A percentile compares a stretch with the other conserved stretches of the same genome.
phyloP scores from a whole-genome alignment of 2,888 invertebrate species.

The Limnephilus rhombicus region DNA sequence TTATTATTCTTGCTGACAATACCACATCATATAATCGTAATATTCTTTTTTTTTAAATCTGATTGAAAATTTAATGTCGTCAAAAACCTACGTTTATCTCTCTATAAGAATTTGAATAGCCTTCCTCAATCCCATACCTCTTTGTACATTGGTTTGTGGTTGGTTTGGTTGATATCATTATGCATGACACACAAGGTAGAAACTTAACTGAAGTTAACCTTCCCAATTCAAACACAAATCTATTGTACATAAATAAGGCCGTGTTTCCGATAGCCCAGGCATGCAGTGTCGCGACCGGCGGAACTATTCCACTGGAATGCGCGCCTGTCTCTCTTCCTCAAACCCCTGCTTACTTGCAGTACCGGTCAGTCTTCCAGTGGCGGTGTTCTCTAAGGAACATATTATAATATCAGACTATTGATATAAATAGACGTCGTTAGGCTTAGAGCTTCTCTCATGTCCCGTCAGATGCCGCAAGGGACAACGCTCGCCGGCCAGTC shows the following conservation, averaged over 20 bases:
- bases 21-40: too few species aligned
- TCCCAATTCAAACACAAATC: slow-evolving; percentile 2
- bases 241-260: slow-evolving; percentile 33
- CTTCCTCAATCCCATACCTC: background rate
- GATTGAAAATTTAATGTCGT: background rate
- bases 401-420: background rate
- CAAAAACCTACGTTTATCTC: background rate
- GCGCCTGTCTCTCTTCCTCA: background rate
- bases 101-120: background rate
- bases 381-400: background rate
- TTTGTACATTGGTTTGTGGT: background rate
- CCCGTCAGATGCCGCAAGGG: too few species aligned
- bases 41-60: background rate
- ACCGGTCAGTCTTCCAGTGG: background rate
- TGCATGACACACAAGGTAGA: background rate
- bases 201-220: background rate
- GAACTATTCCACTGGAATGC: slow-evolving; percentile 27
- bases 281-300: slow-evolving; percentile 13
- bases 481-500: too few species aligned
- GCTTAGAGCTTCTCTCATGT: too few species aligned
- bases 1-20: too few species aligned
- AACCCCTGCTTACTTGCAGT: background rate
- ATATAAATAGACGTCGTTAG: too few species aligned
- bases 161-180: background rate
- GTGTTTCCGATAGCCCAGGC: background rate